Evolutionary conservation across 2,797 vertebrate species (phyloP).

Genomic region (Pangasius mekongensis): DNA sequence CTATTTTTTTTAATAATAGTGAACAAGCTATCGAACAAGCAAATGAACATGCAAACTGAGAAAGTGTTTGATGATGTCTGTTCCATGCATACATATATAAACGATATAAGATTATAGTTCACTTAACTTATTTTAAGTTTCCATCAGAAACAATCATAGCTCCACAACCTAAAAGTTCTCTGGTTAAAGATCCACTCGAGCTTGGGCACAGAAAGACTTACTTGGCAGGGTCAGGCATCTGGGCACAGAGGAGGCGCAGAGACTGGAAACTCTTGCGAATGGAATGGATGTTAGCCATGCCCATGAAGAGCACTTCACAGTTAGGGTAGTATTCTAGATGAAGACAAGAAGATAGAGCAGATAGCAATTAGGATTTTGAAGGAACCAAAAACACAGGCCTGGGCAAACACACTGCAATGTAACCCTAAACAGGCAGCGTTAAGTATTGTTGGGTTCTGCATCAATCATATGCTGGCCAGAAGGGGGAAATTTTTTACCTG

Average conservation of each 20-base stretch:
- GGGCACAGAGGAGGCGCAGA: slow-evolving; percentile 92
- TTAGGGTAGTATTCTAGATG: slow-evolving; percentile 95
- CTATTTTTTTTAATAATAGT: no score
- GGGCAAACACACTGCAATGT: not conserved
- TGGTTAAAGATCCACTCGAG: not conserved
- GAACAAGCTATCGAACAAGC: not conserved
- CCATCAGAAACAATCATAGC: not conserved
- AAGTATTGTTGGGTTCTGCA: not conserved
- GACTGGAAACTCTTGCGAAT: slow-evolving; percentile 99
- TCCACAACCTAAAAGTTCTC: not conserved
- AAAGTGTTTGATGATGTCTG: not conserved
- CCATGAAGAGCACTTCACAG: slow-evolving; percentile 99
- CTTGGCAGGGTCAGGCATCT: slow-evolving; percentile 98
- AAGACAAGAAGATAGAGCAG: not conserved
- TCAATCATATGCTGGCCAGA: not conserved
- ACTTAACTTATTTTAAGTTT: not conserved
- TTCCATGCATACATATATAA: not conserved
- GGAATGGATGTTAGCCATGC: slow-evolving; percentile 99
- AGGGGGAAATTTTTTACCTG: slow-evolving; percentile 78
- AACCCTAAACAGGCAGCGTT: not conserved
- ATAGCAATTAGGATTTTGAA: not conserved
- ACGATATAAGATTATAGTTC: not conserved
- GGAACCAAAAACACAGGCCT: not conserved
- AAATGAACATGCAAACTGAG: not conserved
- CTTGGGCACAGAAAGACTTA: slow-evolving; percentile 68